Evolutionary conservation across 2,888 invertebrate genomes (phyloP), one percentile per base, ranked within the genome.

Genomic region (Pandemis heparana): DNA sequence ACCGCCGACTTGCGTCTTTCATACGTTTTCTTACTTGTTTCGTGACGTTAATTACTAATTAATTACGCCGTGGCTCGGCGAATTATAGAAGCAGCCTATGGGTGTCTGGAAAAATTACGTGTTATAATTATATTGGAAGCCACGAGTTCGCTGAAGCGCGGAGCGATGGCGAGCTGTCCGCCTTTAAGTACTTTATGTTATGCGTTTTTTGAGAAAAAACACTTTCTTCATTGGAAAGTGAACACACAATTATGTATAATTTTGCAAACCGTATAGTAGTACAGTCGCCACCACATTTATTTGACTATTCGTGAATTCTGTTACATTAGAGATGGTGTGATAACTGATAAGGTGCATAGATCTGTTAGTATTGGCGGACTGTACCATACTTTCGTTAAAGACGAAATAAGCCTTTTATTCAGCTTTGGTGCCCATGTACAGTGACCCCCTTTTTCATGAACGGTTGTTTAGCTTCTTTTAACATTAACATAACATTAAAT

Each of bases 91-190:
- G n/a, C 51, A 51, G 16, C 16, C n/a, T 51, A n/a, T 51, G 16
- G n/a, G 14, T 51, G 51, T 51, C 51, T 16, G 6, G 51, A 51
- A 51, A 51, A 6, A 16, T 43, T 18, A 53, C 6, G 0, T 48
- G 23, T 71, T 71, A 66, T 66, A 23, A n/a, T 56, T 8, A 10
- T 18, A 9, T 56, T 56, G 18, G 0, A 12, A 6, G 56, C 56
- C 23, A 56, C 23, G 23, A 23, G 56, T 23, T 23, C 12, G 23
- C 10, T 23, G 12, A 18, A 56, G 56, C 56, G 23, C 56, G 56
- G 7, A 23, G 12, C 56, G 56, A 18, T 23, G 56, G 23, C 56
- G 5, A 56, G 23, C 56, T 56, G 12, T 56, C 23, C 56, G 56
- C 23, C 56, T 56, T 56, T 56, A n/a, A n/a, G n/a, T n/a, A 23